Evolutionary conservation across 1,140 invertebrate species (phyloP).

Genomic region (Pararge aegeria): DNA sequence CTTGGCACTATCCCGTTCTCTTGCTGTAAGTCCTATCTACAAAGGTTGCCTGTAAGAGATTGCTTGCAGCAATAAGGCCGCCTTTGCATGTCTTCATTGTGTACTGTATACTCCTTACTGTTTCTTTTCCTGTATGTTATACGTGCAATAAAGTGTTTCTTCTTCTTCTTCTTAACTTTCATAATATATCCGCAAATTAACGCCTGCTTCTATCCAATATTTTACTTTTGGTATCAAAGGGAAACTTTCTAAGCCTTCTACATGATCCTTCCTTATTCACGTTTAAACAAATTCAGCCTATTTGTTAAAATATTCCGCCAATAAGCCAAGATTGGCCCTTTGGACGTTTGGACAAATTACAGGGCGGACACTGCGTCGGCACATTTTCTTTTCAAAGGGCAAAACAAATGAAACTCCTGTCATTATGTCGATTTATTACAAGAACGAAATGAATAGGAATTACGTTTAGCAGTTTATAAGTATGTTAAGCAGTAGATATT

Average conservation of each 20-base stretch:
- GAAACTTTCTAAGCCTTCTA: neutral
- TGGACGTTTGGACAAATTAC: slow-evolving; percentile 4
- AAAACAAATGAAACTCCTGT: slow-evolving; percentile 5
- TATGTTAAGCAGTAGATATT: no score
- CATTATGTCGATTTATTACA: slow-evolving; percentile 8
- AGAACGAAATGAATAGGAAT: slow-evolving; percentile 3
- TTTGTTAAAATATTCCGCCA: neutral
- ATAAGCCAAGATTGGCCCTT: neutral
- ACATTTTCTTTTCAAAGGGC: slow-evolving; percentile 1
- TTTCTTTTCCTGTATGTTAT: no score
- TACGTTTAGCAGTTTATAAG: neutral
- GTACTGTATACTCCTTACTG: no score
- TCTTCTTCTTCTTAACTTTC: no score
- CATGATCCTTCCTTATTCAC: neutral
- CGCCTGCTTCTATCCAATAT: no score
- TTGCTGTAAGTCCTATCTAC: no score
- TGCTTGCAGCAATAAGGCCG: no score
- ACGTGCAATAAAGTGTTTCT: no score
- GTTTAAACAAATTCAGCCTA: neutral
- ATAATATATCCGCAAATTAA: no score
- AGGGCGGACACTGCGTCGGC: neutral
- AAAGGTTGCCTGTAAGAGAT: no score
- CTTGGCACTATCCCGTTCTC: no score
- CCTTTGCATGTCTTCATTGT: no score
- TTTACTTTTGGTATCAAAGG: neutral